Percentiles rank a stretch among this genome's conserved stretches.
phyloP scores from a whole-genome alignment of 2,888 invertebrate genomes.

The Phorcus lineatus region DNA sequence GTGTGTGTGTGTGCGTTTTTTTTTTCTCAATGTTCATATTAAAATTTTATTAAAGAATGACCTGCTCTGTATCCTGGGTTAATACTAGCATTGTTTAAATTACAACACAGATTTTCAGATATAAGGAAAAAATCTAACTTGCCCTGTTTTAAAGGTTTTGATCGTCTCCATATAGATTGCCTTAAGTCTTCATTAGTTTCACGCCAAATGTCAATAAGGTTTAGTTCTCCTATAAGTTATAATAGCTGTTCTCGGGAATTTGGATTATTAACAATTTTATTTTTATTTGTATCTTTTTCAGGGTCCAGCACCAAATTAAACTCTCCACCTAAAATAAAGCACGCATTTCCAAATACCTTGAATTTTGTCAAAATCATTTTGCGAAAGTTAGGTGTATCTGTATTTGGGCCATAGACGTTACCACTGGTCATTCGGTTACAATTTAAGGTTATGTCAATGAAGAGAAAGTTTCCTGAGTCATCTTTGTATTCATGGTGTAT shows the following conservation, averaged over 20 bases:
- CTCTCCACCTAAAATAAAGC: background rate
- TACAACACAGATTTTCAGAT: background rate
- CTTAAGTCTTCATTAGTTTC: background rate
- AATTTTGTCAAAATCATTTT: background rate
- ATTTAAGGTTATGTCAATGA: background rate
- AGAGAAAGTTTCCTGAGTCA: background rate
- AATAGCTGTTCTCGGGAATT: background rate
- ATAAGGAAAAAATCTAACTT: slow-evolving; percentile 23
- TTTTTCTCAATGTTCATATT: background rate
- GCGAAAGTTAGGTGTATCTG: slow-evolving; percentile 19
- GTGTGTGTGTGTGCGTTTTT: background rate
- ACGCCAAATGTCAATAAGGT: background rate
- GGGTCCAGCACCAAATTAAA: slow-evolving; percentile 24
- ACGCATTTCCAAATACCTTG: background rate
- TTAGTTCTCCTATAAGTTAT: background rate
- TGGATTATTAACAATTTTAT: background rate
- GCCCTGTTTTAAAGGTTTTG: slow-evolving; percentile 14
- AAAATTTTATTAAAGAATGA: slow-evolving; percentile 10
- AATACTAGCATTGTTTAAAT: background rate
- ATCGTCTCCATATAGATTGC: slow-evolving; percentile 22
- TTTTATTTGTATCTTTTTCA: no score
- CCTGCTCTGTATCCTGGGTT: slow-evolving; percentile 28
- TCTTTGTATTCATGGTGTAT: background rate
- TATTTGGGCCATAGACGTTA: slow-evolving; percentile 28
- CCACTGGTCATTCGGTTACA: background rate